Evolutionary conservation across 2,113 vertebrate genomes (phyloP), one percentile per base, ranked within the genome.

Genomic region (Onychostruthus taczanowskii): DNA sequence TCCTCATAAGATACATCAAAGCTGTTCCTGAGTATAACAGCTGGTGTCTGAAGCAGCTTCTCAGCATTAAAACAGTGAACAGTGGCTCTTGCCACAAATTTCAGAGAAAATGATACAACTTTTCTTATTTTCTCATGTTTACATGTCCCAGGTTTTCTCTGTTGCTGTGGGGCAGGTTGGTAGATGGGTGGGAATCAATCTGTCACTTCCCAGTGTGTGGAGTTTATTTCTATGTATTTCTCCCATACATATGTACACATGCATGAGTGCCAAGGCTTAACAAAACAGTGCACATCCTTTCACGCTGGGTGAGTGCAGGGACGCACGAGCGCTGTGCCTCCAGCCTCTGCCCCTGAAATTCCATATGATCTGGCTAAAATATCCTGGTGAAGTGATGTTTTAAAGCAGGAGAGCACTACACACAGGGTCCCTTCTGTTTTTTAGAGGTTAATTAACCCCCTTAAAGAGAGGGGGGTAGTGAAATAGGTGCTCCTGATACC

Each of bases 81-180:
- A 19, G 89, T 43, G 82, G 86, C 2, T 7, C 47, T 78, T 46
- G 73, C 79, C 87, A 28, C 16, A 47, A 5, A 59, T 93, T 75
- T 89, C 90, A 79, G 84, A 70, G 7, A 55, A 67, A 55, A 23
- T 33, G 94, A 88, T 82, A 89, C 92, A 81, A 89, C 87, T 95
- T 96, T 97, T 89, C 90, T 95, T 97, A 93, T 97, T 98, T 98
- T 97, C 94, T 97, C 96, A 33, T 92, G 96, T 97, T 97, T 96
- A 93, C 5, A 3, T 87, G 89, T 93, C 87, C 89, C 94, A 77
- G 82, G 82, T 93, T 96, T 97, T 95, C 94, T 89, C 76, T 96
- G 94, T 91, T 97, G 97, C 94, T 93, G 90, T 84, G 93, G 95
- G 97, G 82, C 92, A 90, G 94, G 67, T 52, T 96, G 95, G 87